Evolutionary conservation across 2,113 vertebrate genomes (phyloP).

Genomic region (Corythaeola cristata): DNA sequence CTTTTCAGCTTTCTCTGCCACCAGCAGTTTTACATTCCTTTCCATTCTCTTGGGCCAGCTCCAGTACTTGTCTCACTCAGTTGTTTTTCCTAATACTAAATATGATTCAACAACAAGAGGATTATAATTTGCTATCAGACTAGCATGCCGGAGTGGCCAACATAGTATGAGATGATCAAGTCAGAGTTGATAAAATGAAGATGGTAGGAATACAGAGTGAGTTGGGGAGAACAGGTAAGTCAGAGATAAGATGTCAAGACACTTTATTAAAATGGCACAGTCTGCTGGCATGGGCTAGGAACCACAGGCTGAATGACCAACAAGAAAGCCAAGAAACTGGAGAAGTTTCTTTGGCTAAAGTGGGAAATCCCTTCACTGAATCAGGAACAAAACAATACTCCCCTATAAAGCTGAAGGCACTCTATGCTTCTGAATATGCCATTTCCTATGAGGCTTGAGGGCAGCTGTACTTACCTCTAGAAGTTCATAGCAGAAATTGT

Average conservation of each 20-base stretch:
- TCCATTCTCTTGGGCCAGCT: background rate
- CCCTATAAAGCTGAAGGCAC: background rate
- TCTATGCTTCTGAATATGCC: background rate
- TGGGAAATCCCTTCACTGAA: background rate
- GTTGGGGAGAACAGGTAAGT: background rate
- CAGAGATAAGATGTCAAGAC: background rate
- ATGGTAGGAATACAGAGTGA: background rate
- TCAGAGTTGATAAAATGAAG: background rate
- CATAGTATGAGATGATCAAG: background rate
- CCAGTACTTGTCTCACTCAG: background rate
- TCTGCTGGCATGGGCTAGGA: background rate
- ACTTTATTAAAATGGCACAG: background rate
- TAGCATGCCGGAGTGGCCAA: background rate
- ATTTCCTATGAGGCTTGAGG: background rate
- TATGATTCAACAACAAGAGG: background rate
- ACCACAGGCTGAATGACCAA: background rate
- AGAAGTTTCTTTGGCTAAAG: background rate
- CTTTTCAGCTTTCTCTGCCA: background rate
- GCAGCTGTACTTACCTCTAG: background rate
- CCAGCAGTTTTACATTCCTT: background rate
- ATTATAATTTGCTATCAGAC: background rate
- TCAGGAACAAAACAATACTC: background rate
- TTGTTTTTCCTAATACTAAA: background rate
- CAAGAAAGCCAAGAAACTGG: background rate
- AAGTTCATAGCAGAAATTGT: background rate